Conservation (phyloP, 2,888 invertebrate species). For the Eupithecia subfuscata region DNA sequence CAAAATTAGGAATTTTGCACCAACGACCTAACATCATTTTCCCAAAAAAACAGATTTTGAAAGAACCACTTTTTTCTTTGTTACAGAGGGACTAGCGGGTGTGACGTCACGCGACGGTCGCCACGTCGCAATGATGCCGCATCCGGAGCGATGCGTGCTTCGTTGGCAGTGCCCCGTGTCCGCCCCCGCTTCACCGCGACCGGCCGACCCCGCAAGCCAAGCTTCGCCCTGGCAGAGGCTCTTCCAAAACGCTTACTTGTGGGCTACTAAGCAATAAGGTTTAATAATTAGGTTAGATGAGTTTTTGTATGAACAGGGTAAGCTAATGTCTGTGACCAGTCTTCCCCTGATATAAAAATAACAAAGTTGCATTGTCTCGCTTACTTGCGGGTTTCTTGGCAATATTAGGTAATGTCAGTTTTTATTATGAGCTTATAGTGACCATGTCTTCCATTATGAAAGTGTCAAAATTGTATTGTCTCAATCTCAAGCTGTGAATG, state of each 20-base stretch:
- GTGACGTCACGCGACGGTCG: constrained; percentile 95
- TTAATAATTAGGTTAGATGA: background rate
- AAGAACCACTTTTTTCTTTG: constrained; percentile 7
- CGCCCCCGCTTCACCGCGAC: constrained; percentile 42
- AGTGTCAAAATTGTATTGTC: background rate
- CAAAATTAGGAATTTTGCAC: background rate
- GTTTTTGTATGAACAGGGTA: background rate
- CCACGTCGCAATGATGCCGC: constrained; percentile 99
- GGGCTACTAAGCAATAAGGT: constrained; percentile 79
- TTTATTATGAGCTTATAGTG: background rate
- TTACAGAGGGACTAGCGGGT: constrained; percentile 92
- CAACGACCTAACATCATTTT: background rate
- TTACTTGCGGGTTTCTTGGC: background rate
- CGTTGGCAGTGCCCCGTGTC: constrained; percentile 95
- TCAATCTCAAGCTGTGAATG: background rate
- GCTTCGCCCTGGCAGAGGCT: constrained; percentile 96
- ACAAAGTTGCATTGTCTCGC: background rate
- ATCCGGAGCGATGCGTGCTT: constrained; percentile 96
- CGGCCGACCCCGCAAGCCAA: constrained; percentile 80
- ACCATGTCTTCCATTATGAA: background rate
- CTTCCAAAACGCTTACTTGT: constrained; percentile 94
- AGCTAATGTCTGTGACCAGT: background rate
- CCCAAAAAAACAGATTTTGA: background rate
- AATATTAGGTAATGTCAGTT: background rate
- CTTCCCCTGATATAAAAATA: background rate